Base-by-base conservation (phyloP, 1,140 invertebrate species). In the Dendroctonus valens region DNA sequence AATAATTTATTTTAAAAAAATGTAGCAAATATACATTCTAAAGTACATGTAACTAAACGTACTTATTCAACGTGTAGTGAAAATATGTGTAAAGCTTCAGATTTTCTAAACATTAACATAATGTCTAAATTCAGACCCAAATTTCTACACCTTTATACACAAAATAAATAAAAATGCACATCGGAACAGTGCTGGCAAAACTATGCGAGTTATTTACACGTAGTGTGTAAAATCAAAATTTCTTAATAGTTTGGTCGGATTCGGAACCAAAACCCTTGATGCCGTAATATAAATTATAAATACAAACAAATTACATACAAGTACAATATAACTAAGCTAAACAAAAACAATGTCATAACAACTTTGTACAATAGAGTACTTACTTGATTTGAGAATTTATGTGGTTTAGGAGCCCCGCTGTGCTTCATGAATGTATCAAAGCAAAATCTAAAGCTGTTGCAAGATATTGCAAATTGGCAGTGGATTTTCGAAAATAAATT, bases 311-410 rank as follows among this genome's bases (percentile, higher is more conserved):
- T 67, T 67, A 71, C 69, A 69, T 68, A 72, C 26, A 72, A 70
- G 64, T 69, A 71, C 65, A 71, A 74, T 71, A 71, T 57, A 69
- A 75, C 67, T 74, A 73, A 74, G 73, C 72, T 74, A 74, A 71
- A 73, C 63, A 75, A 71, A 77, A 74, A 78, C 49, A 65, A 65
- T 75, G 68, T 76, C 73, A 76, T 77, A 78, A 78, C 74, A 70
- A 70, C 69, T 65, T 65, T 70, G 69, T 67, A 70, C 64, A 69
- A 26, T 26, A 26, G 26, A 26, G 26, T 26, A 26, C 26, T 26
- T 26, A 26, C 26, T 26, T 26, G 26, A 26, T 1, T 26, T 26
- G 26, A 26, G 26, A 26, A 26, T 26, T 26, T 26, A 26, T 26
- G 26, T 26, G 26, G 26, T 26, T 26, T 26, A 26, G 26, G 26